Evolutionary conservation across 2,797 vertebrate genomes (phyloP), one percentile per base, ranked within the genome.

Genomic region (Smutsia gigantea): DNA sequence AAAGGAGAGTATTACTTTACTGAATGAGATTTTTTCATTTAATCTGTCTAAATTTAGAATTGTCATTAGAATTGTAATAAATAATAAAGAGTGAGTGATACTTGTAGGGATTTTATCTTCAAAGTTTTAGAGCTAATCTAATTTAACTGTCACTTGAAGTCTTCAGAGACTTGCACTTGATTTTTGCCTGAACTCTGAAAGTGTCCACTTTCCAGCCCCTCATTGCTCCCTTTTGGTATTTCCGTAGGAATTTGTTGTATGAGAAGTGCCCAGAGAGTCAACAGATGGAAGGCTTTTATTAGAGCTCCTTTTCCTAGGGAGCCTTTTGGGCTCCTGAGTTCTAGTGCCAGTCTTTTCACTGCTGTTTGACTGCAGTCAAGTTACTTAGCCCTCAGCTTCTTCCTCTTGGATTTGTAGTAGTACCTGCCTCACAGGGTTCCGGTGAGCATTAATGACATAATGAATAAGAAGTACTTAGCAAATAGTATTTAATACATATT

Each of bases 1-100:
- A 96, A 82, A 90, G 69, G 37, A 96, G 71, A 95, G 34, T 77
- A 87, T 95, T 66, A 51, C 81, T 87, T 94, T 85, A 78, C 78
- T 75, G 96, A 92, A 74, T 94, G 85, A 96, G 77, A 51, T 78
- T 64, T 97, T 97, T 96, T 96, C 57, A 93, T 66, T 87, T 97
- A 88, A 55, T 78, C 66, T 82, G 15, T 93, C 74, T 96, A 19
- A 84, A 34, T 94, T 97, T 95, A 53, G 57, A 95, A 82, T 95
- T 96, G 68, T 96, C 84, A 90, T 92, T 96, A 95, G 87, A 97
- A 95, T 94, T 68, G 63, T 31, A 96, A 93, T 77, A 96, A 98
- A 90, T 94, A 96, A 71, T 87, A 95, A 93, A 87, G 61, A 87
- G 92, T 90, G 61, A 87, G 92, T 93, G 93, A 63, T 71, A 89